Evolutionary conservation across 2,888 invertebrate genomes (phyloP).

Genomic region (Rambutsinella grinnellia): DNA sequence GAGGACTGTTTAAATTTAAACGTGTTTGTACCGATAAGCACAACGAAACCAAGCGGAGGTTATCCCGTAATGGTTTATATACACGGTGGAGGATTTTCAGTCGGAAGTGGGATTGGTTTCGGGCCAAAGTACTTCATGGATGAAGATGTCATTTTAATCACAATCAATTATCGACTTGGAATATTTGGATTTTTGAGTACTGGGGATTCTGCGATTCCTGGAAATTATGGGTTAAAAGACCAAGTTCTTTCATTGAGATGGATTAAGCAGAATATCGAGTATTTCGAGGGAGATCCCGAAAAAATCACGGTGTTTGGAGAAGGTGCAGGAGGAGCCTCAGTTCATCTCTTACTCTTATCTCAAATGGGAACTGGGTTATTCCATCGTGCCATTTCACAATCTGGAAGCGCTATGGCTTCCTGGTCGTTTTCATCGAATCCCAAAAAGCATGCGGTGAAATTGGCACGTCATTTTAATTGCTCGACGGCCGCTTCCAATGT

Average conservation of each 20-base stretch:
- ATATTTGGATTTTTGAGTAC: conserved; percentile 30
- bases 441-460: not conserved
- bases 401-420: conserved; percentile 16
- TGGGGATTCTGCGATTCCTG: conserved; percentile 16
- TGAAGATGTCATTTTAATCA: conserved; percentile 25
- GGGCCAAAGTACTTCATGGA: conserved; percentile 42
- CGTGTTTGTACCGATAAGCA: conserved; percentile 30
- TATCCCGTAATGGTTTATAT: conserved; percentile 31
- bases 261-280: conserved; percentile 9
- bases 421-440: conserved; percentile 35
- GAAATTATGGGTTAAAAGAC: conserved; percentile 40
- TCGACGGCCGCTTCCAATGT: not conserved
- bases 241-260: conserved; percentile 12
- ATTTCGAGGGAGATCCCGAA: conserved; percentile 14
- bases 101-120: conserved; percentile 2
- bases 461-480: conserved; percentile 12
- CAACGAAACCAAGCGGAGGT: not conserved
- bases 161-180: conserved; percentile 30
- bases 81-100: conserved; percentile 16
- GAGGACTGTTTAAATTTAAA: conserved; percentile 41
- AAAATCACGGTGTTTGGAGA: conserved; percentile 11
- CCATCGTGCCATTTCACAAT: conserved; percentile 22
- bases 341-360: conserved; percentile 21
- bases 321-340: conserved; percentile 20
- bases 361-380: conserved; percentile 25